Conservation (phyloP, 2,888 invertebrate species). For the Ceraclea dissimilis region DNA sequence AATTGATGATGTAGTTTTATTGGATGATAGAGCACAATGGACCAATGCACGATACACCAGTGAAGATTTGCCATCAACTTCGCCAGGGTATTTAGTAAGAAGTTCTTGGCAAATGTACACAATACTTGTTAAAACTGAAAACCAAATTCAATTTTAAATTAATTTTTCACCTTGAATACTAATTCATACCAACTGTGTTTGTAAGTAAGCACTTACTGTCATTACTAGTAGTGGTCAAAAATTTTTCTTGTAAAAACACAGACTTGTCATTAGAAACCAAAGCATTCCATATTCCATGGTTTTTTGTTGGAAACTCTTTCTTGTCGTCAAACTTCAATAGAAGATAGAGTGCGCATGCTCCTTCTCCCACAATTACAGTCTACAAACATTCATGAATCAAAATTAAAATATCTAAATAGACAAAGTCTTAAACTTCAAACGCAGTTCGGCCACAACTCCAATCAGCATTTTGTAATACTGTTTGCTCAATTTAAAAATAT, state of each 20-base stretch:
- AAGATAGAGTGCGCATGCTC: slow-evolving; percentile 59
- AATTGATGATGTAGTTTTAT: slow-evolving; percentile 53
- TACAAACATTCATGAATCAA: slow-evolving; percentile 16
- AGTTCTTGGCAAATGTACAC: slow-evolving; percentile 67
- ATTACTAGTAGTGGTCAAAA: slow-evolving; percentile 60
- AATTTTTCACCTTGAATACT: too few relatives aligned
- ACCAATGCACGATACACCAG: slow-evolving; percentile 67
- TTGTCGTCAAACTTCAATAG: slow-evolving; percentile 54
- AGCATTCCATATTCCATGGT: slow-evolving; percentile 58
- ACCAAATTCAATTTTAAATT: slow-evolving; percentile 18
- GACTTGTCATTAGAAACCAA: slow-evolving; percentile 71
- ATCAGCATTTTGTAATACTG: too few relatives aligned
- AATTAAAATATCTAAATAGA: too few relatives aligned
- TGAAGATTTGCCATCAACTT: slow-evolving; percentile 56
- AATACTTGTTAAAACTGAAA: slow-evolving; percentile 55
- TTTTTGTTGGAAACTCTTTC: slow-evolving; percentile 37
- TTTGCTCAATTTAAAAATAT: too few relatives aligned
- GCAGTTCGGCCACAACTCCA: too few relatives aligned
- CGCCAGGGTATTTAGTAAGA: slow-evolving; percentile 59
- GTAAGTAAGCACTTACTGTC: slow-evolving; percentile 45
- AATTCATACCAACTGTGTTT: too few relatives aligned
- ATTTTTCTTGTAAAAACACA: slow-evolving; percentile 75
- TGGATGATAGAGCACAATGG: slow-evolving; percentile 57
- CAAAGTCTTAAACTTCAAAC: too few relatives aligned
- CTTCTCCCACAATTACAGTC: slow-evolving; percentile 59